Base-by-base conservation (phyloP, 2,113 vertebrate genomes). In the Dasyornis broadbenti region DNA sequence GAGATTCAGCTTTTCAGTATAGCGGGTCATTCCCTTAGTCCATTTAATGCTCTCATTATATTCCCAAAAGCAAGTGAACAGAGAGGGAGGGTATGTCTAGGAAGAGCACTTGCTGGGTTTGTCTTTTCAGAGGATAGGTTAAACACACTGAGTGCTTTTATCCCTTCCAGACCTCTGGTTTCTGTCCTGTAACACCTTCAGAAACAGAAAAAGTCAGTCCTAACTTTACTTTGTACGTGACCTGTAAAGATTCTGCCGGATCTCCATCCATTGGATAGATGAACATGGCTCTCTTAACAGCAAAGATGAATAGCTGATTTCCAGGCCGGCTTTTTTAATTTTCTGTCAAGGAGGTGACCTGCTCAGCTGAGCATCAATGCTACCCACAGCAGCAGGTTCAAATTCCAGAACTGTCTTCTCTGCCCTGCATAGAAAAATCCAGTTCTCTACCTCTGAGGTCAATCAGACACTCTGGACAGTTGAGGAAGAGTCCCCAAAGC, bases 241-340 rank as follows among this genome's bases (percentile, higher is more conserved):
- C 79, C 72, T 90, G 70, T 80, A 80, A 59, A 89, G 80, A 79
- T 70, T 73, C 78, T 93, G 52, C 56, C 75, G 64, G 64, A 90
- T 93, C n/a, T 94, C 76, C 78, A 89, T 77, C 73, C 33, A 57
- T 47, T 56, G 65, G 77, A 20, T 10, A 86, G 71, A 72, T 4
- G 27, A 93, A 86, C 53, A n/a, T 13, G n/a, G 89, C 54, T 53
- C 65, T 86, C 80, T 90, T 47, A 93, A 78, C 30, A 92, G 72
- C 2, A 3, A 88, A 82, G 82, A 78, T 81, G 79, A 95, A 86
- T 53, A 70, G 42, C 57, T 95, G 64, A 95, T 94, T 95, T 91
- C 56, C 71, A 94, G 68, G 45, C 40, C 0, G 0, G 35, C 23
- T 91, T 94, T 94, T 94, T 24, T 21, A 92, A 87, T 87, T 92